Percentiles rank a stretch among this genome's conserved stretches.
These are phyloP conservation scores for Dynastes hyllus DNA, from an alignment of 2,888 invertebrate genomes.

Conservation along the genomic window DNA sequence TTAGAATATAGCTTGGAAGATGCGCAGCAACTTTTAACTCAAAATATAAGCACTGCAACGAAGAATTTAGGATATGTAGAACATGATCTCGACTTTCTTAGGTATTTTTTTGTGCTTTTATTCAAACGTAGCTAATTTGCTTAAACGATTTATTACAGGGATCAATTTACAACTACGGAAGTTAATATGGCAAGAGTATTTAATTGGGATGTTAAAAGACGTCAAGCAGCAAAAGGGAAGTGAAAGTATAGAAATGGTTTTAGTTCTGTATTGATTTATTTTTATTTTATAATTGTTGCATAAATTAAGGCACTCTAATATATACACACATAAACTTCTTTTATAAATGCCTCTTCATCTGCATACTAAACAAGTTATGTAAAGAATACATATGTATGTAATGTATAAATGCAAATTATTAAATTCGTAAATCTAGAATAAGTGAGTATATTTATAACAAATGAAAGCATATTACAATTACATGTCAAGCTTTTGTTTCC, in stretches of 20 bases:
- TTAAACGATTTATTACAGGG: constrained; percentile 75
- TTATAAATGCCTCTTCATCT: constrained; percentile 34
- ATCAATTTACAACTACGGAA: constrained; percentile 98
- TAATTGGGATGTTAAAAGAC: constrained; percentile 97
- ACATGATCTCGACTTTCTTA: constrained; percentile 93
- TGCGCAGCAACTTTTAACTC: constrained; percentile 87
- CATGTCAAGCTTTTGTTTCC: constrained; percentile 18
- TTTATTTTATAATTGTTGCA: constrained; percentile 28
- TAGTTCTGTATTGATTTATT: constrained; percentile 31
- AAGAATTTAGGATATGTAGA: constrained; percentile 89
- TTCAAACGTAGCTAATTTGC: constrained; percentile 21
- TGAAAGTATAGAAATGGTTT: constrained; percentile 21
- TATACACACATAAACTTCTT: constrained; percentile 31
- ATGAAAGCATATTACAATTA: constrained; percentile 31
- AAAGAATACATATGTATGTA: constrained; percentile 10
- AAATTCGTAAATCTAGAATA: constrained; percentile 33
- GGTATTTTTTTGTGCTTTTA: constrained; percentile 70
- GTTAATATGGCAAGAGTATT: constrained; percentile 99
- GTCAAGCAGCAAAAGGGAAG: constrained; percentile 76
- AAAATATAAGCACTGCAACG: constrained; percentile 89
- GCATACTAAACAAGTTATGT: constrained; percentile 31
- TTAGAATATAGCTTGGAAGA: constrained; percentile 95
- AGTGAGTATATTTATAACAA: constrained; percentile 46
- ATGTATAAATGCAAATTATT: constrained; percentile 32
- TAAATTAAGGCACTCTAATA: constrained; percentile 45